A percentile compares a stretch with the other conserved stretches of the same genome.
Evolutionary conservation across 2,888 invertebrate species (phyloP).

Genomic region (Sycophila texana): DNA sequence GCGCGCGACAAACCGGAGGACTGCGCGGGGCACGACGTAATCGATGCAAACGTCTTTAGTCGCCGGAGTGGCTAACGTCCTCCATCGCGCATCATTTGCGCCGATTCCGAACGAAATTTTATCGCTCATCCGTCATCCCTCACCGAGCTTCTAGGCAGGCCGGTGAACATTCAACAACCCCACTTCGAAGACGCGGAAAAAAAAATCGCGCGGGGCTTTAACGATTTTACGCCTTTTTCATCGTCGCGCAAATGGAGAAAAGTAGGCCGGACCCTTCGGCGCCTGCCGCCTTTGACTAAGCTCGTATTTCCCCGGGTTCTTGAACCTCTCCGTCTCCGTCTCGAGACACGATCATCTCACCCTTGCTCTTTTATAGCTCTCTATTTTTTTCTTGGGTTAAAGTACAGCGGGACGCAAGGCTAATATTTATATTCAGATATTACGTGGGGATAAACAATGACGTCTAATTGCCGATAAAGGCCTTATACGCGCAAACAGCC

Average conservation of each 20-base stretch:
- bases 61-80: background rate
- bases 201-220: background rate
- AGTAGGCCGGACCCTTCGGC: too few relatives aligned
- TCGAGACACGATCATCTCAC: too few relatives aligned
- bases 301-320: background rate
- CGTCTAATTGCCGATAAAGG: too few relatives aligned
- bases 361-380: too few relatives aligned
- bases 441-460: too few relatives aligned
- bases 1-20: background rate
- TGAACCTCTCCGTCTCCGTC: background rate
- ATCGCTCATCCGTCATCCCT: background rate
- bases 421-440: too few relatives aligned
- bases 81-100: background rate
- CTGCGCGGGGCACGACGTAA: background rate
- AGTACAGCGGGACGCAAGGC: too few relatives aligned
- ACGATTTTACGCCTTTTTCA: background rate
- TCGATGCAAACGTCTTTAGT: conserved; percentile 5
- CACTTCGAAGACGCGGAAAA: background rate
- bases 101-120: background rate
- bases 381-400: too few relatives aligned
- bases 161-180: background rate
- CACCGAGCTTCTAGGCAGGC: background rate
- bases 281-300: background rate
- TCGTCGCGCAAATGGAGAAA: background rate
- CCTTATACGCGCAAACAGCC: too few relatives aligned